These are phyloP conservation scores for Drosophila helvetica DNA, from an alignment of 2,888 invertebrate species.

Conservation along the genomic window DNA sequence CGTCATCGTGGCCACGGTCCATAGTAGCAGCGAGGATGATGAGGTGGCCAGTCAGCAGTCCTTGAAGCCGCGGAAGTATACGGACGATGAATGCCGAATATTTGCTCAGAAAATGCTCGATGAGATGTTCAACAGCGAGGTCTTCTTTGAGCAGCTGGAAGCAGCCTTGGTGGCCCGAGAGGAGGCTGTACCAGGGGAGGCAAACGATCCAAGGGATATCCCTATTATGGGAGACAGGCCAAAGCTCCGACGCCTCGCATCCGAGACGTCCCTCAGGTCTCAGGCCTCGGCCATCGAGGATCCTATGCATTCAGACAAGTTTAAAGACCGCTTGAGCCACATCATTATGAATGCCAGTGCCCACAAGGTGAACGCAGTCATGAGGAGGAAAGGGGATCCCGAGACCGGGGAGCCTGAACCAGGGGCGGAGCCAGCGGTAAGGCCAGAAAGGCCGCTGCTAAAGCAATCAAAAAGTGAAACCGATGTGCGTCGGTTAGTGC, in stretches of 20 bases:
- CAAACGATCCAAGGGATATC: not conserved
- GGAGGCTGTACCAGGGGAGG: not conserved
- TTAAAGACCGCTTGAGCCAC: constrained; percentile 75
- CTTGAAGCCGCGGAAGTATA: constrained; percentile 6
- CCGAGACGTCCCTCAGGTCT: constrained; percentile 50
- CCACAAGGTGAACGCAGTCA: constrained; percentile 23
- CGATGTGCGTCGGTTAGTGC: constrained; percentile 71
- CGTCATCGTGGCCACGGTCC: constrained; percentile 81
- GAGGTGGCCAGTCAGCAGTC: constrained; percentile 43
- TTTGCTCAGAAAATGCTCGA: constrained; percentile 65
- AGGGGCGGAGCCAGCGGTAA: constrained; percentile 2
- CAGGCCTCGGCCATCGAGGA: constrained; percentile 66
- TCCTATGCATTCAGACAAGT: constrained; percentile 77
- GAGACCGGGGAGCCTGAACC: not conserved
- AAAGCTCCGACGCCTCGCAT: constrained; percentile 11
- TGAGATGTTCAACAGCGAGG: constrained; percentile 69
- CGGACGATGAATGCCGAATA: constrained; percentile 52
- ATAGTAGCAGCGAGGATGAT: constrained; percentile 71
- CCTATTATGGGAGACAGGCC: not conserved
- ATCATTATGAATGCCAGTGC: constrained; percentile 61
- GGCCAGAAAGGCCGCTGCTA: constrained; percentile 41
- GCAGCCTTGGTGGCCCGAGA: constrained; percentile 13
- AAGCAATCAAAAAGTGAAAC: constrained; percentile 81
- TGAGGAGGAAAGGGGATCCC: constrained; percentile 29
- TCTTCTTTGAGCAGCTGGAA: constrained; percentile 60